Conservation (phyloP, 2,888 invertebrate species). For the Pristionchus entomophagus region DNA sequence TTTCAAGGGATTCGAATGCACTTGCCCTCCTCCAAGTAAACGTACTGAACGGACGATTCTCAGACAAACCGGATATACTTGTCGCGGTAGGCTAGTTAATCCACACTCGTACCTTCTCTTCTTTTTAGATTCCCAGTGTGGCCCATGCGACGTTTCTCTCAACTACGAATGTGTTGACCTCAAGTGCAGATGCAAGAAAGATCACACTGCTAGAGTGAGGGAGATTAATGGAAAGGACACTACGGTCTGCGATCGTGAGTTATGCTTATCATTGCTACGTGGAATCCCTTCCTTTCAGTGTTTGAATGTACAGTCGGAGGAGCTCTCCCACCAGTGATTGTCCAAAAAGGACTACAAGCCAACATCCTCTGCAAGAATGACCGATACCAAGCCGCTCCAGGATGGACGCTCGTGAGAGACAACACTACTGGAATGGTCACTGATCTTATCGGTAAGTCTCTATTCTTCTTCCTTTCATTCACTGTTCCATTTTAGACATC, state of each 20-base stretch:
- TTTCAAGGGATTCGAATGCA: constrained; percentile 35
- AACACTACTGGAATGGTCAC: constrained; percentile 22
- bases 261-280: neutral
- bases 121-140: constrained; percentile 19
- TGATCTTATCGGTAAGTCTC: constrained; percentile 34
- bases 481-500: neutral
- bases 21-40: neutral
- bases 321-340: neutral
- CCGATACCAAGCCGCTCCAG: neutral
- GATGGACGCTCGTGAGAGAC: constrained; percentile 28
- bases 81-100: neutral
- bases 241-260: neutral
- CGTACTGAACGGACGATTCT: neutral
- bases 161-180: constrained; percentile 41
- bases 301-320: neutral
- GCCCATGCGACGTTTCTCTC: neutral
- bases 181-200: constrained; percentile 38
- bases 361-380: neutral
- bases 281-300: neutral
- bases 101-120: too few species aligned
- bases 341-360: neutral
- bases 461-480: neutral
- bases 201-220: neutral
- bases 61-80: neutral
- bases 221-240: neutral